Evolutionary conservation across 2,797 vertebrate species (phyloP).

Genomic region (Heliangelus exortis): DNA sequence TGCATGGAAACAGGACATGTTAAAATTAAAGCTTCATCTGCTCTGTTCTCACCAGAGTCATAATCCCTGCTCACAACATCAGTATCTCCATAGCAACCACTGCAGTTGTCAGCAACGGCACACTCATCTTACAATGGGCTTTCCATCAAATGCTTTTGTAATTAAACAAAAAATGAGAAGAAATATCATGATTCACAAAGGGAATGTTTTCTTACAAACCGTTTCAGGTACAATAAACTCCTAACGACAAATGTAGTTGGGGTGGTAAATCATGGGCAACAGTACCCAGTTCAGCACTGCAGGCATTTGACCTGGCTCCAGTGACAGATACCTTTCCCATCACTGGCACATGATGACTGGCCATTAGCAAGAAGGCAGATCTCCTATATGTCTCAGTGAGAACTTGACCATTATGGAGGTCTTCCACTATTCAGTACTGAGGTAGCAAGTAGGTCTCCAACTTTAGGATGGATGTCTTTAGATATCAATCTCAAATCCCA

Average conservation of each 20-base stretch:
- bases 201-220: background rate
- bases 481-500: background rate
- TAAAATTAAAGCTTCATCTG: constrained; percentile 66
- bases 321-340: background rate
- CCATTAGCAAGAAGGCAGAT: background rate
- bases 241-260: background rate
- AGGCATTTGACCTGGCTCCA: background rate
- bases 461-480: background rate
- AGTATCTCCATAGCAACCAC: constrained; percentile 62
- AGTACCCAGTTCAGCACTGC: background rate
- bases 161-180: constrained; percentile 31
- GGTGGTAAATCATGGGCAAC: fast-evolving
- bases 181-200: constrained; percentile 8
- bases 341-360: background rate
- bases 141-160: constrained; percentile 50
- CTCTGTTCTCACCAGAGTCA: constrained; percentile 51
- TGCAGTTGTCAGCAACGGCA: constrained; percentile 17
- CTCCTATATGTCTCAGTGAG: fast-evolving
- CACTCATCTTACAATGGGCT: background rate
- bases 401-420: background rate
- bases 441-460: background rate
- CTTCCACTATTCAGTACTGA: background rate
- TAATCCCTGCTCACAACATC: constrained; percentile 48
- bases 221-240: background rate
- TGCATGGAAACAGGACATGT: constrained; percentile 5